Conservation (phyloP, 2,888 invertebrate species). For the Chaetogeoica ovagalla region DNA sequence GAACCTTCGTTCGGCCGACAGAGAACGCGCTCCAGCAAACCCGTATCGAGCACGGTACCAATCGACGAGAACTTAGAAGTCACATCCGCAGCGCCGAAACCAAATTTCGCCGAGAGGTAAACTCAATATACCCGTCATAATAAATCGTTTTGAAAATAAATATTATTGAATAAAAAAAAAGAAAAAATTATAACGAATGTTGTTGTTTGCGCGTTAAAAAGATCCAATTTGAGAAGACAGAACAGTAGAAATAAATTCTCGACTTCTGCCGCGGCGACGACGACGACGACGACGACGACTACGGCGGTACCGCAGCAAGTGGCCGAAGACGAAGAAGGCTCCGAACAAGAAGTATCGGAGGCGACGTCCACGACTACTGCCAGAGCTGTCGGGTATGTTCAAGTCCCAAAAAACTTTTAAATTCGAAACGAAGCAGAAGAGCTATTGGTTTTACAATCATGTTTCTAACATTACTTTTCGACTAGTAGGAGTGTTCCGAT, state of each 20-base stretch:
- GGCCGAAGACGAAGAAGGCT: slow-evolving; percentile 12
- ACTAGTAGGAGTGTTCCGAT: too few species aligned
- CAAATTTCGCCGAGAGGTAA: slow-evolving; percentile 44
- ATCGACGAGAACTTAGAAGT: slow-evolving; percentile 44
- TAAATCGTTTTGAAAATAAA: background rate
- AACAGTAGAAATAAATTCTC: slow-evolving; percentile 48
- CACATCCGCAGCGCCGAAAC: slow-evolving; percentile 34
- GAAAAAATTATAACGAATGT: too few species aligned
- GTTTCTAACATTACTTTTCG: too few species aligned
- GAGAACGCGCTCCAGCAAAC: slow-evolving; percentile 40
- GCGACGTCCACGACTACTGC: slow-evolving; percentile 40
- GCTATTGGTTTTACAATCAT: too few species aligned
- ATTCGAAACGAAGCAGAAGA: too few species aligned
- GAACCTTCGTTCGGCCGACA: slow-evolving; percentile 43
- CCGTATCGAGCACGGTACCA: slow-evolving; percentile 24
- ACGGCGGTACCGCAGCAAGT: background rate
- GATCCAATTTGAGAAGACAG: slow-evolving; percentile 37
- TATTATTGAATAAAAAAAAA: too few species aligned
- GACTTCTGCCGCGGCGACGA: slow-evolving; percentile 18
- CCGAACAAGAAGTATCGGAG: slow-evolving; percentile 33
- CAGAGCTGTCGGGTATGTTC: slow-evolving; percentile 22
- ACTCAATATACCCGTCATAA: background rate
- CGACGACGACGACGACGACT: background rate
- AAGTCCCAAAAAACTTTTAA: too few species aligned
- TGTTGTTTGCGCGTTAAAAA: background rate